Evolutionary conservation across 2,888 invertebrate species (phyloP).

Genomic region (Drosophila engyochracea): DNA sequence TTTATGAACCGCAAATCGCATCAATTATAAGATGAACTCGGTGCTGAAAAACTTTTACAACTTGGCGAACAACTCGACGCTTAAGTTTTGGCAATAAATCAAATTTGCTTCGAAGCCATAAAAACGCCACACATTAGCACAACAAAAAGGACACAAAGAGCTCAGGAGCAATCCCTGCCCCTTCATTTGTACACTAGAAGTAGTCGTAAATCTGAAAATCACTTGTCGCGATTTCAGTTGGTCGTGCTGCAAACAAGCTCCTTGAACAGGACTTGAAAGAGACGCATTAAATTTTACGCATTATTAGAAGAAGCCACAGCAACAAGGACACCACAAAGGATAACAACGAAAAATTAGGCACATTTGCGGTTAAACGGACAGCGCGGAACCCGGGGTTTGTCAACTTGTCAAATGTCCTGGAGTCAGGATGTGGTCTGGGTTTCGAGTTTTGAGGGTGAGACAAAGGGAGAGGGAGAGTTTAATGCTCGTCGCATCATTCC

Average conservation of each 20-base stretch:
- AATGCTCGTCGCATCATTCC: conserved; percentile 80
- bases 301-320: conserved; percentile 70
- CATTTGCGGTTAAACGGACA: conserved; percentile 68
- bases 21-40: conserved; percentile 77
- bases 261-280: conserved; percentile 45
- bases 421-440: conserved; percentile 9
- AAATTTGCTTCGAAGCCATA: conserved; percentile 75
- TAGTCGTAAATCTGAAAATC: conserved; percentile 83
- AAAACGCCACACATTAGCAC: conserved; percentile 77
- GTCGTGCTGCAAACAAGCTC: conserved; percentile 22
- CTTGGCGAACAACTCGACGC: conserved; percentile 57
- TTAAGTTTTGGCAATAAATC: conserved; percentile 75
- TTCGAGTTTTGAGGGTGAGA: background rate
- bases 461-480: conserved; percentile 28
- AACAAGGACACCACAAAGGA: conserved; percentile 63
- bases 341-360: conserved; percentile 78
- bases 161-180: background rate
- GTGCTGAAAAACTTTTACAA: conserved; percentile 58
- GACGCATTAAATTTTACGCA: conserved; percentile 81
- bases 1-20: conserved; percentile 78
- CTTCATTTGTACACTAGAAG: conserved; percentile 19
- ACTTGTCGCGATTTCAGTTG: conserved; percentile 80
- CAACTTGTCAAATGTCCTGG: conserved; percentile 52
- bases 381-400: conserved; percentile 34
- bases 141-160: conserved; percentile 65